phyloP scores from a whole-genome alignment of 2,888 invertebrate genomes.

The Acanthosepion pharaonis region DNA sequence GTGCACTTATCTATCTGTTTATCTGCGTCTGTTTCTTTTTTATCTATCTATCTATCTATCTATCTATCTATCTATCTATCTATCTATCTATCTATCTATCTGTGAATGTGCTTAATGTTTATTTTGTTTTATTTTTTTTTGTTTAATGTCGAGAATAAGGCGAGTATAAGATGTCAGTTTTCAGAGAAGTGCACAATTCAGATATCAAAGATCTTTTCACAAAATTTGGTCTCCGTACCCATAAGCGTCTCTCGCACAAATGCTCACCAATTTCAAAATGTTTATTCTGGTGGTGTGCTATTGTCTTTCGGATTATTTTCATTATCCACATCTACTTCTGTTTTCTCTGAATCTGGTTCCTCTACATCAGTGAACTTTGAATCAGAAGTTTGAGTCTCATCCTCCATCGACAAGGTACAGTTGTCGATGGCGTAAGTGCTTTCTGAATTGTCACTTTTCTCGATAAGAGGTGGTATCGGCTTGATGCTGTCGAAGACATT shows the following conservation, averaged over 20 bases:
- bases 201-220: not conserved
- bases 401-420: not conserved
- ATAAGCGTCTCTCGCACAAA: not conserved
- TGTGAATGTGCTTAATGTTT: not conserved
- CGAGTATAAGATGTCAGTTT: not conserved
- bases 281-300: not conserved
- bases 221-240: not conserved
- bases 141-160: not conserved
- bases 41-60: not conserved
- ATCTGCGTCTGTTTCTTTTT: not conserved
- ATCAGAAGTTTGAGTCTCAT: not conserved
- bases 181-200: not conserved
- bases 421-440: constrained; percentile 16
- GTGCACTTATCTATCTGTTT: not conserved
- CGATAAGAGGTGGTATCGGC: not conserved
- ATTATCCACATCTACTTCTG: not conserved
- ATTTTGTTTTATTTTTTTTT: too few species aligned
- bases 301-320: not conserved
- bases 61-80: not conserved
- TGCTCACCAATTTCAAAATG: not conserved
- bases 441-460: not conserved
- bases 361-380: not conserved
- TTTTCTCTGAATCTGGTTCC: not conserved
- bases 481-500: not conserved
- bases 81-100: not conserved